These are phyloP conservation scores for Cactoblastis cactorum DNA, from an alignment of 2,888 invertebrate genomes.

Conservation along the genomic window DNA sequence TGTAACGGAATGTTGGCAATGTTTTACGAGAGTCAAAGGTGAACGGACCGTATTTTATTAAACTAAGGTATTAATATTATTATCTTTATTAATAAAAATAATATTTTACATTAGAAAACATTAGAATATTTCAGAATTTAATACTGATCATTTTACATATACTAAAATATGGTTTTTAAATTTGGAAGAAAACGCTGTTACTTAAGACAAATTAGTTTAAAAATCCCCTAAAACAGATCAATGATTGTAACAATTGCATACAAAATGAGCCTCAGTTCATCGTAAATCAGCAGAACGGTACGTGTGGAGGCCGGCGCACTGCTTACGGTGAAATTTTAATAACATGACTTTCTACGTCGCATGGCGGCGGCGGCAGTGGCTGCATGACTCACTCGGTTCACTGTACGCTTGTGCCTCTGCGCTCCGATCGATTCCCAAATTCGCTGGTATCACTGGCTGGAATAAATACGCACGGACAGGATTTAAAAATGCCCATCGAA, in stretches of 20 bases:
- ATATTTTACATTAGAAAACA: no score
- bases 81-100: no score
- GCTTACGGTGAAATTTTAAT: conserved; percentile 75
- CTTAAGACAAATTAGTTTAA: conserved; percentile 3
- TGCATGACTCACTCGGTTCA: conserved; percentile 44
- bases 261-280: conserved; percentile 24
- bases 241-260: conserved; percentile 18
- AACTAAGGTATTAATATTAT: no score
- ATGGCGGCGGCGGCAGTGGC: conserved; percentile 20
- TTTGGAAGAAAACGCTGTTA: no score
- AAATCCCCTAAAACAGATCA: conserved; percentile 1
- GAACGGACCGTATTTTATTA: not conserved
- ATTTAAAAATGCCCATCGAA: not conserved
- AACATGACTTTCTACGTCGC: conserved; percentile 65
- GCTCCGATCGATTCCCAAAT: conserved; percentile 23
- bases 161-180: no score
- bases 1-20: not conserved
- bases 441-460: not conserved
- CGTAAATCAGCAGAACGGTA: conserved; percentile 51
- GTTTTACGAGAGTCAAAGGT: conserved; percentile 1
- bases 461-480: not conserved
- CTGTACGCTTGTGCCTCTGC: conserved; percentile 32
- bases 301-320: conserved; percentile 44
- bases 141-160: no score
- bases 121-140: no score